A percentile compares a stretch with the other conserved stretches of the same genome.
Conservation (phyloP, 2,888 invertebrate genomes). For the Agonopterix heracliana region DNA sequence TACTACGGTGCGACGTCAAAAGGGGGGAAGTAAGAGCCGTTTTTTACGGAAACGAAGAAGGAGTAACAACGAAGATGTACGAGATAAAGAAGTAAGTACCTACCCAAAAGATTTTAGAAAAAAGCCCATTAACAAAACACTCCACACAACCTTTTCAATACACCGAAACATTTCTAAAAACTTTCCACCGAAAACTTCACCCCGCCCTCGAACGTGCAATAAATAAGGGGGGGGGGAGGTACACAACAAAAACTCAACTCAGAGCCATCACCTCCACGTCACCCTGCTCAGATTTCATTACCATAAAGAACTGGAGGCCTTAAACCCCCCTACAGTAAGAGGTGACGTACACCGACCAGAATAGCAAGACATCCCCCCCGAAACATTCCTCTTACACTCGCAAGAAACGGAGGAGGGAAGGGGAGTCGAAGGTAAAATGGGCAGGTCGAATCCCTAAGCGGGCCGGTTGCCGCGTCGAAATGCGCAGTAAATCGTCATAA, state of each 20-base stretch:
- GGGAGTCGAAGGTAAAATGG: constrained; percentile 34
- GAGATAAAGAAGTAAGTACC: no score
- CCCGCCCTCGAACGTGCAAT: constrained; percentile 68
- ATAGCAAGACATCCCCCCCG: constrained; percentile 12
- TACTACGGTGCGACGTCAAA: no score
- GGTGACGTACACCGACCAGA: constrained; percentile 34
- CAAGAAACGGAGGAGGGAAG: constrained; percentile 16
- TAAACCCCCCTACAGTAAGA: constrained; percentile 74
- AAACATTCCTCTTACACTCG: constrained; percentile 10
- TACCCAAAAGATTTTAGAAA: no score
- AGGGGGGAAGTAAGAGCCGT: no score
- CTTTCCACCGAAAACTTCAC: not conserved
- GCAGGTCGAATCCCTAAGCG: constrained; percentile 57
- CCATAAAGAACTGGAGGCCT: constrained; percentile 76
- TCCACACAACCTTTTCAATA: no score
- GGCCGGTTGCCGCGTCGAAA: constrained; percentile 69
- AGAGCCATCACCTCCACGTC: constrained; percentile 72
- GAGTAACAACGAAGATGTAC: no score
- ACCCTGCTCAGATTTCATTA: constrained; percentile 77
- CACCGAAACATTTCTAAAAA: not conserved
- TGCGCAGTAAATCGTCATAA: constrained; percentile 79
- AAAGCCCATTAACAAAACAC: no score
- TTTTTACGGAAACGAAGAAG: no score
- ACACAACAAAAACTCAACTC: constrained; percentile 71
- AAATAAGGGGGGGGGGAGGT: constrained; percentile 54